These are phyloP conservation scores for Fratercula arctica DNA, from an alignment of 2,797 vertebrate species.

Conservation along the genomic window DNA sequence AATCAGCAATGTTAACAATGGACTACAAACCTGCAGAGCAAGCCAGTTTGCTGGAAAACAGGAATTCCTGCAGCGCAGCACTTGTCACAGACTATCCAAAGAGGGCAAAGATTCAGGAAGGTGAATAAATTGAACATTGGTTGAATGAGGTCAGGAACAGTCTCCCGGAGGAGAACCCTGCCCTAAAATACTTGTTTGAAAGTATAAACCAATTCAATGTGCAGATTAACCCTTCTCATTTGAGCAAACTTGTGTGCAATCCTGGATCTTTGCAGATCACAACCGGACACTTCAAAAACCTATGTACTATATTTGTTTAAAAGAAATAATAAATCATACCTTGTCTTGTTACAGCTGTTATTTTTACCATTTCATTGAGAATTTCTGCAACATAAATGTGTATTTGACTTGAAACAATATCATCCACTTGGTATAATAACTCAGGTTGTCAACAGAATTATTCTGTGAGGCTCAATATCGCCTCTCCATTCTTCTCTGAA, in stretches of 20 bases:
- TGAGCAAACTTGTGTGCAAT: conserved; percentile 63
- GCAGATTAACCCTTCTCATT: conserved; percentile 55
- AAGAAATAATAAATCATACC: conserved; percentile 27
- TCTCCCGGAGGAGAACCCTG: conserved; percentile 59
- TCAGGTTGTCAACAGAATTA: conserved; percentile 57
- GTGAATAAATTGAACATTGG: conserved; percentile 68
- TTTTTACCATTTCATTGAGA: conserved; percentile 58
- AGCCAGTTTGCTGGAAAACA: conserved; percentile 71
- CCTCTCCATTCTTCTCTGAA: not conserved
- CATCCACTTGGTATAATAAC: conserved; percentile 37
- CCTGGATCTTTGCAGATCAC: conserved; percentile 67
- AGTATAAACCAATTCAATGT: conserved; percentile 33
- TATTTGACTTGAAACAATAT: conserved; percentile 45
- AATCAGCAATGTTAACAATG: conserved; percentile 71
- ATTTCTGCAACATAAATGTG: conserved; percentile 49
- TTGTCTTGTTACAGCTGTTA: conserved; percentile 69
- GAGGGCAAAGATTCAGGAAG: conserved; percentile 72
- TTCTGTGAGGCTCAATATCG: not conserved
- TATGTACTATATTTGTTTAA: conserved; percentile 54
- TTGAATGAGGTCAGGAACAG: conserved; percentile 63
- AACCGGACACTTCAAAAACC: conserved; percentile 56
- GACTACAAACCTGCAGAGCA: conserved; percentile 70
- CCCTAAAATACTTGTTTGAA: conserved; percentile 62
- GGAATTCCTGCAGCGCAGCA: conserved; percentile 69
- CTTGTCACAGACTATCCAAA: conserved; percentile 72